These are phyloP conservation scores for Nannoperca obscura DNA, from an alignment of 2,797 vertebrate species.

Conservation along the genomic window DNA sequence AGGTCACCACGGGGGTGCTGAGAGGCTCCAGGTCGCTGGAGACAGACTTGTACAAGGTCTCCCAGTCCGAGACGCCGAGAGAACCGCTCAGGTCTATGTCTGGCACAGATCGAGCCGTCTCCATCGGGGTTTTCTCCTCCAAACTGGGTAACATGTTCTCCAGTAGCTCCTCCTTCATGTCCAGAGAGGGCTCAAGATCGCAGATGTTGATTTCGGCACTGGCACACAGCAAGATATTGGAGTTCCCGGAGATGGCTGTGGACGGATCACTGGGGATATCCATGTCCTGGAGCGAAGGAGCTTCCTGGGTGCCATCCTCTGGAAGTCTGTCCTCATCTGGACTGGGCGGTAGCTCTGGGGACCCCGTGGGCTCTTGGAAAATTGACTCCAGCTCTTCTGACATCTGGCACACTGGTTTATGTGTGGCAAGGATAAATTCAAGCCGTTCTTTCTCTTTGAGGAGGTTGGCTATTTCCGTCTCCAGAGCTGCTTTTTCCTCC, in stretches of 20 bases:
- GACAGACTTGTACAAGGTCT: constrained; percentile 92
- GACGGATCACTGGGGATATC: constrained; percentile 85
- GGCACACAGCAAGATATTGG: constrained; percentile 87
- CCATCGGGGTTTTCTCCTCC: constrained; percentile 84
- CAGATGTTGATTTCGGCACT: constrained; percentile 86
- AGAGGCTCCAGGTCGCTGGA: constrained; percentile 94
- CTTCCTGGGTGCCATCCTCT: constrained; percentile 82
- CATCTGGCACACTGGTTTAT: constrained; percentile 94
- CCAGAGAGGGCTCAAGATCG: constrained; percentile 88
- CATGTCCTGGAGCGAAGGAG: constrained; percentile 83
- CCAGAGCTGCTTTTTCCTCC: constrained; percentile 93
- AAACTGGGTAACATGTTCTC: constrained; percentile 88
- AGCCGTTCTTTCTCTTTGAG: constrained; percentile 97
- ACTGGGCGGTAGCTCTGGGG: constrained; percentile 75
- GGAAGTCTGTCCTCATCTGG: constrained; percentile 76
- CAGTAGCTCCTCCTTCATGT: constrained; percentile 92
- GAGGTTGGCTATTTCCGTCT: constrained; percentile 93
- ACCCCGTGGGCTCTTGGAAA: constrained; percentile 87
- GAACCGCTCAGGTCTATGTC: constrained; percentile 96
- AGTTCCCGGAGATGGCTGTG: constrained; percentile 88
- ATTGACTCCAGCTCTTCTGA: constrained; percentile 90
- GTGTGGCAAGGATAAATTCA: constrained; percentile 93
- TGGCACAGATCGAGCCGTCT: constrained; percentile 95
- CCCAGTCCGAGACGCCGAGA: constrained; percentile 96
- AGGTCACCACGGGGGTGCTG: constrained; percentile 95